phyloP scores from a whole-genome alignment of 2,797 vertebrate genomes.

The Philypnodon macrostomus region DNA sequence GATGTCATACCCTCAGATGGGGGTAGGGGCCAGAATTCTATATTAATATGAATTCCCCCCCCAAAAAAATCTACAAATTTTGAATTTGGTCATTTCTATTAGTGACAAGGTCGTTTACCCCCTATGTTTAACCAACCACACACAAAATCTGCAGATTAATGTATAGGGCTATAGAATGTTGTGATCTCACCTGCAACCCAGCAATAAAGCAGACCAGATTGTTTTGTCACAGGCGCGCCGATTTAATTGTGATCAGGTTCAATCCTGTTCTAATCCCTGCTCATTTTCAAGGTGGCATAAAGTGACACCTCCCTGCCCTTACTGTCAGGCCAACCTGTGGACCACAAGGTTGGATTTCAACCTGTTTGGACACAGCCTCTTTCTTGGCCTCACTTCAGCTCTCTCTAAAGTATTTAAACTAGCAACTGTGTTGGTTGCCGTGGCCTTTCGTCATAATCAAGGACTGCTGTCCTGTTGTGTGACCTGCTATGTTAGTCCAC shows the following conservation, averaged over 20 bases:
- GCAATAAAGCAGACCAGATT: conserved; percentile 21
- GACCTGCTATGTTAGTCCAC: conserved; percentile 63
- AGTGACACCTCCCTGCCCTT: conserved; percentile 41
- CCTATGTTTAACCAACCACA: no score
- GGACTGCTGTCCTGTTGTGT: conserved; percentile 54
- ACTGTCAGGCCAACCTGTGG: conserved; percentile 52
- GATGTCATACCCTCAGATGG: no score
- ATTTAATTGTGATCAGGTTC: conserved; percentile 42
- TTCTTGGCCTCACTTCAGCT: conserved; percentile 39
- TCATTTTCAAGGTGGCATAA: conserved; percentile 58
- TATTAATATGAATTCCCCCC: no score
- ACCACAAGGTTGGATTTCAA: conserved; percentile 39
- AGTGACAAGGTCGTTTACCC: no score
- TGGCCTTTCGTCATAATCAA: conserved; percentile 63
- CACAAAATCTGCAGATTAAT: no score
- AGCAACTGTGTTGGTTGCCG: conserved; percentile 32
- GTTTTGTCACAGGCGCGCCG: conserved; percentile 26
- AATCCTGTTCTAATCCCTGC: conserved; percentile 53
- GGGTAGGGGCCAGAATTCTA: no score
- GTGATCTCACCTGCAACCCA: no score
- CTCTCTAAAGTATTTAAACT: conserved; percentile 55
- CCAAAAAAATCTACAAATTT: no score
- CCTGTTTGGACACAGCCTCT: conserved; percentile 39
- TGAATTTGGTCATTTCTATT: no score
- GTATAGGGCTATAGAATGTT: no score